Base-by-base conservation (phyloP, 2,797 vertebrate genomes). In the Propithecus deckenii region DNA sequence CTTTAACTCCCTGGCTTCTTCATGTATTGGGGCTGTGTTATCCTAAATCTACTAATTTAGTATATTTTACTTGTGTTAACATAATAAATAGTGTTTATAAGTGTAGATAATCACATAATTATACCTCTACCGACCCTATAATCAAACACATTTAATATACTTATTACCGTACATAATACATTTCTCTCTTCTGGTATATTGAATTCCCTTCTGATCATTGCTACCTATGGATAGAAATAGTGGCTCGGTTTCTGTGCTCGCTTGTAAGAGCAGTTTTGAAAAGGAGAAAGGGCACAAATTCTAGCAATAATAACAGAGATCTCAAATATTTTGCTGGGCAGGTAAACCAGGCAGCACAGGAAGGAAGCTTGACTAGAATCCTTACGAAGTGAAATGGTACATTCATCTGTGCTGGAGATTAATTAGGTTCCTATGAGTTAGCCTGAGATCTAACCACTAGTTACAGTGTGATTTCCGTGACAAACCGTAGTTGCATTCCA, bases 101-200 rank as follows among this genome's bases (percentile, higher is more conserved):
- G 52, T 91, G 65, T 75, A 84, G 84, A 83, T 87, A 95, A 92
- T 71, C 48, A 89, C 69, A 61, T 86, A 69, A 96, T 91, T 96
- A 83, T 65, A 35, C 67, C 89, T 94, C 90, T 86, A 35, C 86
- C 3, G 0, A 65, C 57, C 83, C 86, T 91, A 67, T 95, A 89
- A 93, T 89, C 86, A 97, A 72, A 93, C 46, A 7, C 48, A 81
- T 61, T 91, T 86, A 78, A 35, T 76, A 67, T 72, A 52, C 7
- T 61, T 89, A 76, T 50, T 95, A 69, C 52, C 71, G 41, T 75
- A 86, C 13, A 15, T 78, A 85, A 80, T 50, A 55, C 18, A 32
- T 61, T 88, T 74, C 43, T 92, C 72, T 94, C 43, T 30, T 79
- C 52, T 89, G 14, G 35, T 71, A 14, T 87, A 72, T 84, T 85